These are phyloP conservation scores for Carcharodon carcharias DNA, from an alignment of 2,797 vertebrate species.

Conservation along the genomic window DNA sequence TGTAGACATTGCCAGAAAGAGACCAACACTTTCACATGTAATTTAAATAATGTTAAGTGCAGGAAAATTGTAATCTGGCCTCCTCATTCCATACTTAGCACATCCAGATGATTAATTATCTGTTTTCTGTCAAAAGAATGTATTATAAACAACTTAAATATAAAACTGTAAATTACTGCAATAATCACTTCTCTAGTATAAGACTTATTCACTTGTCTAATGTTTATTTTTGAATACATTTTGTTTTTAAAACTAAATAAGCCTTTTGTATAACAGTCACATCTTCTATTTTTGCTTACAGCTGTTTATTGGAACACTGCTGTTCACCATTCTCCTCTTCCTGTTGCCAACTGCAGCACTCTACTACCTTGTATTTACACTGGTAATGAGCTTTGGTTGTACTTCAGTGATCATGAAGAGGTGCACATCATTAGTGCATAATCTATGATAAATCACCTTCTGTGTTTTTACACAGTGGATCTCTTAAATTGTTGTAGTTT, in stretches of 20 bases:
- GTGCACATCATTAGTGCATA: neutral
- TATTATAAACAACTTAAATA: neutral
- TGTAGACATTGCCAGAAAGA: neutral
- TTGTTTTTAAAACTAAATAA: neutral
- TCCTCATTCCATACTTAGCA: neutral
- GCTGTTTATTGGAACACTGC: constrained; percentile 90
- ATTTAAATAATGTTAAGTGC: neutral
- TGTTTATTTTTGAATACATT: neutral
- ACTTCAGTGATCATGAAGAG: neutral
- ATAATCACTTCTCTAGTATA: neutral
- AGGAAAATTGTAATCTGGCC: neutral
- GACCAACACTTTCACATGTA: neutral
- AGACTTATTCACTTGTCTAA: neutral
- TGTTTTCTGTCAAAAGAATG: neutral
- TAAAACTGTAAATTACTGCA: neutral
- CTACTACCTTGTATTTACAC: constrained; percentile 94
- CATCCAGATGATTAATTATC: neutral
- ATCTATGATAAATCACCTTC: neutral
- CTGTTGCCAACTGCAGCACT: constrained; percentile 88
- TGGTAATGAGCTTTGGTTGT: constrained; percentile 62
- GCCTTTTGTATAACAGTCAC: neutral
- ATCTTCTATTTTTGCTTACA: constrained; percentile 48
- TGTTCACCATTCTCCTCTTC: constrained; percentile 90
- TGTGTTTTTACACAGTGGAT: neutral
- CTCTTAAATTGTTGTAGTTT: neutral